These are phyloP conservation scores for Bombus waltoni DNA, from an alignment of 1,140 invertebrate genomes.

Conservation along the genomic window DNA sequence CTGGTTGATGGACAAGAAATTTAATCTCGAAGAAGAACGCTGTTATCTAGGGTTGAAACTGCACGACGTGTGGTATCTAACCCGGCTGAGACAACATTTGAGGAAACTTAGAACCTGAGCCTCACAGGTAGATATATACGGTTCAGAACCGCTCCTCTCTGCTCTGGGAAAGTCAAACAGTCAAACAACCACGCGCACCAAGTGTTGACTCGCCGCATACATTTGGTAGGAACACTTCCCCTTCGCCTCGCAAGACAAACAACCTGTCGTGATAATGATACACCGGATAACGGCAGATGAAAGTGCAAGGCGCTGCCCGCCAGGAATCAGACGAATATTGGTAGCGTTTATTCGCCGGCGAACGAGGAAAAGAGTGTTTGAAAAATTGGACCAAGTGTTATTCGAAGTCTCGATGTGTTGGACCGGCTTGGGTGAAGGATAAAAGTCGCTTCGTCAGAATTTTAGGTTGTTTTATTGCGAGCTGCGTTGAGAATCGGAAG, in stretches of 20 bases:
- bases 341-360: constrained; percentile 11
- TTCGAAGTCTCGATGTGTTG: background rate
- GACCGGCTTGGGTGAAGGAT: too few relatives aligned
- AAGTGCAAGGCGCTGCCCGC: constrained; percentile 46
- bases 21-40: constrained; percentile 62
- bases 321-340: constrained; percentile 32
- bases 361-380: background rate
- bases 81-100: constrained; percentile 79
- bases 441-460: background rate
- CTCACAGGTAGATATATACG: constrained; percentile 72
- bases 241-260: constrained; percentile 73
- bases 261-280: constrained; percentile 81
- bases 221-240: constrained; percentile 76
- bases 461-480: background rate
- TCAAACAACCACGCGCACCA: constrained; percentile 74
- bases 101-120: constrained; percentile 68
- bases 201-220: constrained; percentile 80
- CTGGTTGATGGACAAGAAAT: constrained; percentile 39
- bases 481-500: too few relatives aligned
- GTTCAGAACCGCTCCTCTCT: constrained; percentile 64
- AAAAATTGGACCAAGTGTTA: background rate
- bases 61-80: constrained; percentile 73
- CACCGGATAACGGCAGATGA: constrained; percentile 68
- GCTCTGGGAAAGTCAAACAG: constrained; percentile 83
- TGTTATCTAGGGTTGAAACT: constrained; percentile 71